Evolutionary conservation across 2,797 vertebrate species (phyloP).

Genomic region (Phylloscopus collybita): DNA sequence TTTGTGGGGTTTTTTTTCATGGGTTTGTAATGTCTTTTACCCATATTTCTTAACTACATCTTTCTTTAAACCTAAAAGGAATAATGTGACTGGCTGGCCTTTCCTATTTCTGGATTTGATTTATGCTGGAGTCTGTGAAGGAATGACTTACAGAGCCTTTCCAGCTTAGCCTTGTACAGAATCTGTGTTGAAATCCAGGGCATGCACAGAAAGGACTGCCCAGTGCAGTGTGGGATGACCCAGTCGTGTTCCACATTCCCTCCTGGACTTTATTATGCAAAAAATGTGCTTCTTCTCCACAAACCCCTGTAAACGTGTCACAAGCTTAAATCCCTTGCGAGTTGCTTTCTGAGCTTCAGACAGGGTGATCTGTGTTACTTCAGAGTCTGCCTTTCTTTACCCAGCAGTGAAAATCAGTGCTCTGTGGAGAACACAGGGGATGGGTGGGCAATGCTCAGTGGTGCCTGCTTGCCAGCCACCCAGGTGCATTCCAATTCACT

Average conservation of each 20-base stretch:
- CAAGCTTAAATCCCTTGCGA: neutral
- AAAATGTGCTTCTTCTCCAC: neutral
- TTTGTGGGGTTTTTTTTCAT: neutral
- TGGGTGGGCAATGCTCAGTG: neutral
- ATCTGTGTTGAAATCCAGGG: neutral
- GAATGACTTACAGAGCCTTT: slow-evolving; percentile 11
- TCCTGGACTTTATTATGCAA: neutral
- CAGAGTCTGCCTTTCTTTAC: neutral
- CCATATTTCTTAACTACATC: slow-evolving; percentile 1
- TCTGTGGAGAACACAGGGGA: accelerated
- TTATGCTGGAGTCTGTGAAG: neutral
- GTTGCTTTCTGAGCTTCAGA: neutral
- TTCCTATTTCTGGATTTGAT: slow-evolving; percentile 62
- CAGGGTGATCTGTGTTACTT: neutral
- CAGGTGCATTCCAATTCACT: neutral
- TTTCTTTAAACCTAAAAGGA: slow-evolving; percentile 32
- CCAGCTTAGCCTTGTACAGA: neutral
- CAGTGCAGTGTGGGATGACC: neutral
- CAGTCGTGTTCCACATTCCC: neutral
- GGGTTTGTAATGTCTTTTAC: neutral
- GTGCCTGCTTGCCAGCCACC: neutral
- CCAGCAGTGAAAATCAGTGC: neutral
- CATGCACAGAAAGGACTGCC: neutral
- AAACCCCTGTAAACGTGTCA: neutral
- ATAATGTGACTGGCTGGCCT: neutral